Conservation (phyloP, 2,797 vertebrate genomes). For the Bovichtus variegatus region DNA sequence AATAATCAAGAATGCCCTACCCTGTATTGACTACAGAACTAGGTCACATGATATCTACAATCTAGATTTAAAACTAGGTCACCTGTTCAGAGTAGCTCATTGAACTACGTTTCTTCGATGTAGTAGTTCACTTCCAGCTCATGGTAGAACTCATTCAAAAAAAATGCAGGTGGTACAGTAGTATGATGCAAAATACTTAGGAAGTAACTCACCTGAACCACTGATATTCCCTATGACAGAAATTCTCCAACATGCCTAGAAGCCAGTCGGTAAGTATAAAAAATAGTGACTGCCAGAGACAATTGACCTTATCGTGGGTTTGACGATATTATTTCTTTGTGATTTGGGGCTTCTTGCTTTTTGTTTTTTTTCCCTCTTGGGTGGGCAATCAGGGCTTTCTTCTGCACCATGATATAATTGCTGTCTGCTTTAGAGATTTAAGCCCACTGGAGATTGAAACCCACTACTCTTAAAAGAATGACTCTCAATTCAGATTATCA, state of each 20-base stretch:
- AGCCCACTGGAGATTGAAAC: no score
- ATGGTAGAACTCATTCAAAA: background rate
- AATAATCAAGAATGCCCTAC: conserved; percentile 26
- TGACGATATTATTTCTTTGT: conserved; percentile 14
- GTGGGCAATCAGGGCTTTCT: conserved; percentile 11
- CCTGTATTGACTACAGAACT: background rate
- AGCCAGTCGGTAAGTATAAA: conserved; percentile 75
- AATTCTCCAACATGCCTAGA: conserved; percentile 57
- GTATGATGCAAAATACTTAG: background rate
- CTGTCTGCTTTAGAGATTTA: background rate
- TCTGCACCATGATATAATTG: background rate
- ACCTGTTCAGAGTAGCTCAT: background rate
- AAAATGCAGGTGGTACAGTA: background rate
- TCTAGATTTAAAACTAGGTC: background rate
- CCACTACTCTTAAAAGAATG: background rate
- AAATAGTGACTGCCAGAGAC: conserved; percentile 24
- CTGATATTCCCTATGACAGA: conserved; percentile 75
- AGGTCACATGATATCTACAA: background rate
- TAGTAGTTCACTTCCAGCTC: background rate
- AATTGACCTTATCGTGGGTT: conserved; percentile 13
- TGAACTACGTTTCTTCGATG: background rate
- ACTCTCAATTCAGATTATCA: background rate
- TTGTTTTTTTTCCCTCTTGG: conserved; percentile 14
- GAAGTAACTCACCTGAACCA: conserved; percentile 16
- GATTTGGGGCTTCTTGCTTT: conserved; percentile 19